A percentile compares a stretch with the other conserved stretches of the same genome.
These are phyloP conservation scores for Porites divaricata DNA, from an alignment of 92 coral and sea anemone species.

Conservation along the genomic window DNA sequence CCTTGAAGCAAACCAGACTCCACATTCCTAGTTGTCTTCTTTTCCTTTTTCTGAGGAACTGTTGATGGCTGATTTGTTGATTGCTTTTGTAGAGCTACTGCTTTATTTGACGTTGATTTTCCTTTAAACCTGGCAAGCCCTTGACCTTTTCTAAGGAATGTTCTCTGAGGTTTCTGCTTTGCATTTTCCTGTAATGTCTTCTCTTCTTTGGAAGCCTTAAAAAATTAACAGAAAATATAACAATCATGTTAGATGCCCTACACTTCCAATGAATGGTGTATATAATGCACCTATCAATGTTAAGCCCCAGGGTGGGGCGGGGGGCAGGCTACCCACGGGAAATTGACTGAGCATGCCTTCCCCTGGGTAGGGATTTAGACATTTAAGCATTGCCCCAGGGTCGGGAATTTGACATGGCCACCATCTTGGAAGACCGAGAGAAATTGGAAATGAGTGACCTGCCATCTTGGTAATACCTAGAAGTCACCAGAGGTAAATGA, in stretches of 20 bases:
- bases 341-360: no score
- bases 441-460: no score
- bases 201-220: slow-evolving; percentile 36
- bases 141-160: slow-evolving; percentile 94
- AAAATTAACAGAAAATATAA: background rate
- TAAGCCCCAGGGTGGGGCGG: no score
- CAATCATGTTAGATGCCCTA: background rate
- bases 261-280: background rate
- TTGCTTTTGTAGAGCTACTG: background rate
- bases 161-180: slow-evolving; percentile 64
- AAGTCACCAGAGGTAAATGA: no score
- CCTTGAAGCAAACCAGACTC: background rate
- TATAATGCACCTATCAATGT: no score
- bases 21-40: slow-evolving; percentile 24
- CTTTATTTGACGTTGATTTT: slow-evolving; percentile 47
- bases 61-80: background rate
- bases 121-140: slow-evolving; percentile 90
- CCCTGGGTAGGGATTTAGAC: no score
- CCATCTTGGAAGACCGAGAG: no score
- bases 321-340: no score
- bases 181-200: slow-evolving; percentile 6
- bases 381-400: no score
- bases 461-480: no score
- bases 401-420: no score
- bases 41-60: background rate